Evolutionary conservation across 2,113 vertebrate species (phyloP), one percentile per base, ranked within the genome.

Genomic region (Cheilinus undulatus): DNA sequence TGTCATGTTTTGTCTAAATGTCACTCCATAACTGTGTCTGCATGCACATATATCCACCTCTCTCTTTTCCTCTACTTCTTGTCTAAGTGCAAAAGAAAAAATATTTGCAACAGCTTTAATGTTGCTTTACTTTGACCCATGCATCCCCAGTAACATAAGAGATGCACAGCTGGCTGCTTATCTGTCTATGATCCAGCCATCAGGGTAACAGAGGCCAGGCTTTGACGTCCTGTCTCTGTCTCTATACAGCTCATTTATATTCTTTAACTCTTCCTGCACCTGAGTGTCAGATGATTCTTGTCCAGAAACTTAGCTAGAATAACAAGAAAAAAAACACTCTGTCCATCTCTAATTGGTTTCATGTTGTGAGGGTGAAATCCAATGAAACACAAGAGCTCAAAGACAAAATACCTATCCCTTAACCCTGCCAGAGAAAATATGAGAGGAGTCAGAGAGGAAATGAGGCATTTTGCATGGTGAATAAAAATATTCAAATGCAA

Each of bases 181-280:
- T 76, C 40, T 74, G 69, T 73, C 48, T 61, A 77, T 42, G 64
- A 59, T 34, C 27, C 40, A 69, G 46, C 49, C 51, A 54, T 50
- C 54, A 59, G 34, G 57, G 71, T 3, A 50, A 51, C 54, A 14
- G 36, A 60, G 76, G 56, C 61, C 4, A 23, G 1, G 53, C 77
- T 89, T 84, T 89, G 72, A 87, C 84, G 73, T 42, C 50, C 36
- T 42, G 32, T 24, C 40, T 57, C 48, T 61, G 30, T 62, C 27
- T 50, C 28, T 51, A 38, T 72, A 43, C 43, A 53, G 38, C 52
- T 22, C 22, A 73, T n/a, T n/a, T 28, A 57, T 15, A 75, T 58
- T 59, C 32, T 34, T 10, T 10, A 42, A 42, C 40, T 48, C 6
- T 3, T 50, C 60, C 34, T 50, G 52, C 40, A 74, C 57, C 58